Evolutionary conservation across 2,797 vertebrate genomes (phyloP), one percentile per base, ranked within the genome.

Genomic region (Oophaga sylvatica): DNA sequence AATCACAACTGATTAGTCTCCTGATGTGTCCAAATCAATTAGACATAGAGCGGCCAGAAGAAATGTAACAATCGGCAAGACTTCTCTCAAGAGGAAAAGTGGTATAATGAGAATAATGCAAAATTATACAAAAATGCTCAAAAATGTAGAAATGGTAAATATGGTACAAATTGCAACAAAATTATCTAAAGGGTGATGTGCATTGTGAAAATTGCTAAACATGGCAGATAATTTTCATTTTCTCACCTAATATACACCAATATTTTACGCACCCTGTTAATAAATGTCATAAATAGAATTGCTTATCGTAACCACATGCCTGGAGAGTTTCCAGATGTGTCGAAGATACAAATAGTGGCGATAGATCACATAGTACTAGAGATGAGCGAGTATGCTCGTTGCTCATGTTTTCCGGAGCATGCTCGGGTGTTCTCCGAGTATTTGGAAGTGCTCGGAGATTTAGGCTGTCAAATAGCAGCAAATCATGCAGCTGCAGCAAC

Each of bases 1-100:
- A 91, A 91, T 93, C 91, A 91, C 88, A 91, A 90, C 59, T 88
- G 89, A 93, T 92, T 93, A 90, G 91, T 91, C 82, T 87, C 91
- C 88, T 89, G 75, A 88, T 81, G 83, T 89, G 82, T 87, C 88
- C 86, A 80, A 87, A 1, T 8, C 90, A 89, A 91, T 88, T 80
- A 91, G 88, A 90, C 89, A 70, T 76, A 83, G 82, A 70, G 92
- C 85, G 90, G 90, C 86, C 8, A 53, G 10, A 48, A 75, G 71
- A 73, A 73, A 73, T 75, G n/a, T 56, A 0, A 2, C 88, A 85
- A 92, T 87, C 68, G 85, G 76, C 76, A 83, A 90, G 87, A 86
- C 11, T 53, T 3, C 65, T 56, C 56, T 19, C 5, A n/a, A 31
- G 73, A 76, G 6, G 45, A 77, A n/a, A 22, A 26, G 75, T 56